Evolutionary conservation across 2,113 vertebrate genomes (phyloP), one percentile per base, ranked within the genome.

Genomic region (Pogonocichla stellata): DNA sequence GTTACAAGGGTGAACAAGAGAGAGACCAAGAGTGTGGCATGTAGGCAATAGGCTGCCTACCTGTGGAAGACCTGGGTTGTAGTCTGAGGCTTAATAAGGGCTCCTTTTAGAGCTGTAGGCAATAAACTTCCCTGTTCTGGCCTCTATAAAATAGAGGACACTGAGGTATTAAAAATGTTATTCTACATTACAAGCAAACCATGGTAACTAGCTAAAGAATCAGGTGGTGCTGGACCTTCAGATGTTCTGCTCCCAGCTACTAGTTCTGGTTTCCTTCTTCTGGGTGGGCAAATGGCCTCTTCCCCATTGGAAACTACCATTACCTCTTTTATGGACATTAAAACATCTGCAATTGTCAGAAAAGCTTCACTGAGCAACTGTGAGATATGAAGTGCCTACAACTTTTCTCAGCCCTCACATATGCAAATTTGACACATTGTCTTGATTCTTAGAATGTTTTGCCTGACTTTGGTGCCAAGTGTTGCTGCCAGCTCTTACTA

Each of bases 391-490:
- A 91, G 53, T 61, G 54, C 53, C 84, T 54, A 25, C 54, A 69
- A 33, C 42, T 92, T 92, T 81, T 80, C 31, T 43, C 70, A 92
- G 47, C 53, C 78, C 22, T 87, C 53, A 65, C 80, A 85, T 90
- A 89, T 91, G 84, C 83, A 85, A 89, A 85, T 93, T 60, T 5
- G 7, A 77, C 58, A 87, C 66, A 54, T 66, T 87, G 74, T 93
- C 61, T 81, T 64, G 43, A 81, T 93, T 91, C 84, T 92, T 87
- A 57, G 70, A 81, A 86, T 87, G 74, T 87, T 95, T 91, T 92
- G 62, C 66, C 50, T 69, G 70, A 57, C 31, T 83, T 22, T 72
- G 33, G 28, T 85, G 94, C 80, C 77, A 89, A 74, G 61, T 38
- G 8, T 72, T 85, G 66, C 84, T 94, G 94, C 87, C 89, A 94